Conservation (phyloP, 64 coral and sea anemone species). For the Astreopora myriophthalma region DNA sequence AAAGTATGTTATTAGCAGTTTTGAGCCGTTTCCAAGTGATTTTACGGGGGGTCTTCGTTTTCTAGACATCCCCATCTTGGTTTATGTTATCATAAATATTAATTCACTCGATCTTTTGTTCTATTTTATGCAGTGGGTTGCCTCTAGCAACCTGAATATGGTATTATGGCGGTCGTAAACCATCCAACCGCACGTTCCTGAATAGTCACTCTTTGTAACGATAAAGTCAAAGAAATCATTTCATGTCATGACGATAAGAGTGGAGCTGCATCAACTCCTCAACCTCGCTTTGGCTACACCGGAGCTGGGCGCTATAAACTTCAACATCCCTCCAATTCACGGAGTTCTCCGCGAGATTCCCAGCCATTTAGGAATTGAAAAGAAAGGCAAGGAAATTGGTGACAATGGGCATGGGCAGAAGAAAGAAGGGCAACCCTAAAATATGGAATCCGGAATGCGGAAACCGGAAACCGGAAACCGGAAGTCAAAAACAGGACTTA, state of each 20-base stretch:
- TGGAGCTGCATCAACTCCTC: constrained; percentile 87
- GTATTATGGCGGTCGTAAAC: constrained; percentile 63
- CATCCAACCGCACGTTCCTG: constrained; percentile 19
- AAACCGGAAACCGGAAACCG: not conserved
- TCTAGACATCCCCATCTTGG: too few relatives aligned
- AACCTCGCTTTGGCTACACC: constrained; percentile 85
- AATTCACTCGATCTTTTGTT: not conserved
- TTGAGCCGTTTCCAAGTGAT: too few relatives aligned
- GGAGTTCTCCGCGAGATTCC: constrained; percentile 88
- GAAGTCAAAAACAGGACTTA: too few relatives aligned
- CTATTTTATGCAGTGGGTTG: constrained; percentile 30
- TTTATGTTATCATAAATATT: too few relatives aligned
- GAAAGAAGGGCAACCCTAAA: not conserved
- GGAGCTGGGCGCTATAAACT: constrained; percentile 92
- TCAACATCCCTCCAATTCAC: constrained; percentile 95
- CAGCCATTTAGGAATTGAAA: constrained; percentile 88
- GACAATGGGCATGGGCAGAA: constrained; percentile 74
- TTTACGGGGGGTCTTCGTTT: too few relatives aligned
- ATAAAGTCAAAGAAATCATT: not conserved
- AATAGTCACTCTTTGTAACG: constrained; percentile 23
- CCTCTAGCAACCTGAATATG: constrained; percentile 57
- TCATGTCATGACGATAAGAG: constrained; percentile 71
- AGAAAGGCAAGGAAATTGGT: constrained; percentile 72
- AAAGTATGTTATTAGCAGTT: too few relatives aligned
- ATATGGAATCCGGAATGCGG: not conserved